Conservation (phyloP, 2,888 invertebrate species). For the Xanthorhoe designata region DNA sequence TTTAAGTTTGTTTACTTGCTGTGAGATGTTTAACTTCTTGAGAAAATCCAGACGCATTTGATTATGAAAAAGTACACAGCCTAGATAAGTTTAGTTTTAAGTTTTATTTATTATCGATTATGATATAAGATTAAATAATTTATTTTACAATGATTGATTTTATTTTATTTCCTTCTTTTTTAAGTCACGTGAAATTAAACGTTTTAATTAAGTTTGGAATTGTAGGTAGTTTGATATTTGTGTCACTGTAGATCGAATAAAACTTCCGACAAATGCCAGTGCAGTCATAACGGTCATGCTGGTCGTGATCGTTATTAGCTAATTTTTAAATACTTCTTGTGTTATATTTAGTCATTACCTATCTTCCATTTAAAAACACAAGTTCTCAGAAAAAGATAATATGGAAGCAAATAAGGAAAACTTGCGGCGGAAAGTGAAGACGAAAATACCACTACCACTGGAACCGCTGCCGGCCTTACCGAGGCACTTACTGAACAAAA, state of each 20-base stretch:
- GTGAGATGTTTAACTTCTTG: conserved; percentile 56
- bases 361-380: neutral
- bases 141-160: conserved; percentile 51
- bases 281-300: conserved; percentile 57
- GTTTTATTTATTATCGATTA: conserved; percentile 74
- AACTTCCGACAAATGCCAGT: conserved; percentile 5
- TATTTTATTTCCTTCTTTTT: conserved; percentile 23
- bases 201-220: neutral
- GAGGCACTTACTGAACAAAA: conserved; percentile 52
- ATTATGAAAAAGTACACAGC: conserved; percentile 84
- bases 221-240: conserved; percentile 46
- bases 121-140: conserved; percentile 72
- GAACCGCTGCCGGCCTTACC: conserved; percentile 65
- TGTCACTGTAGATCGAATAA: neutral
- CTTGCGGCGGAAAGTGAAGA: conserved; percentile 43
- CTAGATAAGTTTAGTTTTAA: conserved; percentile 66
- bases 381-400: neutral
- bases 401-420: conserved; percentile 69
- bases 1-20: conserved; percentile 51
- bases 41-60: conserved; percentile 83
- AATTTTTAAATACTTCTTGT: conserved; percentile 12
- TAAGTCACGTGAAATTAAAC: neutral
- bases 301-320: conserved; percentile 57
- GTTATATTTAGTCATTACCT: neutral
- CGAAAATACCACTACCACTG: conserved; percentile 68